Conservation (phyloP, 2,113 vertebrate species). For the Eulemur macaco region DNA sequence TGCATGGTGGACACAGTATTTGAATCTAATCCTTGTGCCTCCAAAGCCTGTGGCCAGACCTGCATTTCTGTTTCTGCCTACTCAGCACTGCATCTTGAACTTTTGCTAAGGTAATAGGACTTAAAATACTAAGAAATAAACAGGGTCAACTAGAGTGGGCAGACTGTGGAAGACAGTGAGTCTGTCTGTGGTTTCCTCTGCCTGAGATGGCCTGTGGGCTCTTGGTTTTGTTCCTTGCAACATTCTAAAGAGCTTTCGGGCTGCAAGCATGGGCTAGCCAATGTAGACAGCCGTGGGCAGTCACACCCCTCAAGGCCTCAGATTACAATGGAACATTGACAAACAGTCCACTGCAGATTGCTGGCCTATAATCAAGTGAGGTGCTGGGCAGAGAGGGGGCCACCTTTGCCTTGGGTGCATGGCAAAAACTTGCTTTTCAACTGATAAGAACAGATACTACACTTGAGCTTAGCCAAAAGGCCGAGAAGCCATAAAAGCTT, state of each 20-base stretch:
- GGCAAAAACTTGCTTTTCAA: not conserved
- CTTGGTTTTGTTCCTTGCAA: not conserved
- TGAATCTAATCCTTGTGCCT: not conserved
- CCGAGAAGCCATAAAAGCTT: not conserved
- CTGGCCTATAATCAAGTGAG: not conserved
- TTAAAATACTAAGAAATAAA: not conserved
- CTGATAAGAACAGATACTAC: too few species aligned
- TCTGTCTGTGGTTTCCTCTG: slow-evolving; percentile 36
- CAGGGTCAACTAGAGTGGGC: not conserved
- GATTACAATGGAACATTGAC: not conserved
- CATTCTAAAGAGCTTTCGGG: not conserved
- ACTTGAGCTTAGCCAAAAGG: too few species aligned
- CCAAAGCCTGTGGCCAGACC: not conserved
- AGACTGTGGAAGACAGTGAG: not conserved
- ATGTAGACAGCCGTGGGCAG: not conserved
- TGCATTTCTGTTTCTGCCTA: not conserved
- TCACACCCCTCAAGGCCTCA: not conserved
- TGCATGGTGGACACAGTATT: not conserved
- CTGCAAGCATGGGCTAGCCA: not conserved
- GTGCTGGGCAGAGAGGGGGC: not conserved
- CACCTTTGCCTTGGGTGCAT: not conserved
- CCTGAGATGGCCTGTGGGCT: not conserved
- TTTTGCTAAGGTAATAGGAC: not conserved
- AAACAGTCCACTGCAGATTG: not conserved
- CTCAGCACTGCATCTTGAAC: not conserved